Conservation (phyloP, 1,140 invertebrate species). For the Tachypleus tridentatus region DNA sequence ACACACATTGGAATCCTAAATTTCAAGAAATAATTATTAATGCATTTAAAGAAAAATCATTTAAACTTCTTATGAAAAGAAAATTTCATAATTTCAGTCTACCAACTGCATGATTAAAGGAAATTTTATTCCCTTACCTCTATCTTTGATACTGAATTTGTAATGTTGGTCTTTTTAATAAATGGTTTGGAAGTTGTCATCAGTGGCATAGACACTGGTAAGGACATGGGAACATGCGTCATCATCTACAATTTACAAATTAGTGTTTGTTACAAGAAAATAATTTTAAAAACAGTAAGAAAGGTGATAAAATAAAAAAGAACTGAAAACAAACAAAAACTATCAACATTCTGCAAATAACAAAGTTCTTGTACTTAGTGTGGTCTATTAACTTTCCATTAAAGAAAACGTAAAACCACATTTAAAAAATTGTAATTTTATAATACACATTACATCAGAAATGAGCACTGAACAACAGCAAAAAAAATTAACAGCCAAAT, state of each 20-base stretch:
- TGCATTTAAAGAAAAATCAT: background rate
- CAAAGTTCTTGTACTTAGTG: slow-evolving; percentile 1
- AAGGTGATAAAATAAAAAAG: background rate
- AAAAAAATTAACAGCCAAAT: too few species aligned
- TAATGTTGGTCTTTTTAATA: too few species aligned
- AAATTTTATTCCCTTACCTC: slow-evolving; percentile 11
- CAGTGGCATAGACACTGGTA: slow-evolving; percentile 13
- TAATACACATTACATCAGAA: too few species aligned
- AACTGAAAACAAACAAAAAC: background rate
- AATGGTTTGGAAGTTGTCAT: too few species aligned
- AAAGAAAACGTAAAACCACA: too few species aligned
- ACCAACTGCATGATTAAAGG: slow-evolving; percentile 4
- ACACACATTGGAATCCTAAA: too few species aligned
- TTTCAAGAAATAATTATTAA: background rate
- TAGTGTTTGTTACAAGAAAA: slow-evolving; percentile 24
- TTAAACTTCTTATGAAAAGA: background rate
- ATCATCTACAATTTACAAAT: slow-evolving; percentile 25
- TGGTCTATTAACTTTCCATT: too few species aligned
- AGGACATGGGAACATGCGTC: slow-evolving; percentile 15
- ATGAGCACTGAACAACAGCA: too few species aligned
- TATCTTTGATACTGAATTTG: slow-evolving; percentile 7
- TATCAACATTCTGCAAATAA: slow-evolving; percentile 4
- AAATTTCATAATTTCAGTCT: slow-evolving; percentile 8
- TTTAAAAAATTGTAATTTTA: too few species aligned
- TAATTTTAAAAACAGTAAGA: slow-evolving; percentile 2